Evolutionary conservation across 2,888 invertebrate genomes (phyloP).

Genomic region (Poecilobothrus nobilitatus): DNA sequence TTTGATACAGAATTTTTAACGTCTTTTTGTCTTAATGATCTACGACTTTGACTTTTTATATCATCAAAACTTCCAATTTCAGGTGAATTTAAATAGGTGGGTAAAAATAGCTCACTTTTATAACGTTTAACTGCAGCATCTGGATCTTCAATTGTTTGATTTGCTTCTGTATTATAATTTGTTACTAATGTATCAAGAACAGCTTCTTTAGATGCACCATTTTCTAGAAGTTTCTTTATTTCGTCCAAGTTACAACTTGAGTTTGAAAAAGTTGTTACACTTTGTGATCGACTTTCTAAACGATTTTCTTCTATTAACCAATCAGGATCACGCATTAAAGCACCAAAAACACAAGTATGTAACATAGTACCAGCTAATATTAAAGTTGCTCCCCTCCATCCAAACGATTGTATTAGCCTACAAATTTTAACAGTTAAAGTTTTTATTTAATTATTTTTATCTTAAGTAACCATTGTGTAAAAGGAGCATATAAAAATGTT

Average conservation of each 20-base stretch:
- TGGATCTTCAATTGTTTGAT: constrained; percentile 41
- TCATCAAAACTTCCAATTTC: constrained; percentile 39
- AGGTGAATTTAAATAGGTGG: constrained; percentile 37
- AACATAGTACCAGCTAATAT: constrained; percentile 75
- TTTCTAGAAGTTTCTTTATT: constrained; percentile 60
- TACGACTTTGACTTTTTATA: constrained; percentile 37
- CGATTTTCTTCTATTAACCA: constrained; percentile 52
- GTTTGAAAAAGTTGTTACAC: constrained; percentile 43
- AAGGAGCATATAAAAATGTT: constrained; percentile 78
- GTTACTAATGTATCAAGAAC: constrained; percentile 42
- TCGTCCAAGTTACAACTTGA: constrained; percentile 43
- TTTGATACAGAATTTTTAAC: constrained; percentile 37
- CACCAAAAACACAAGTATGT: constrained; percentile 77
- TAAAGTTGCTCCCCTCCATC: constrained; percentile 78
- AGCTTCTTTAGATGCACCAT: constrained; percentile 48
- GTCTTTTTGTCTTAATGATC: constrained; percentile 37
- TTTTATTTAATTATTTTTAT: no score
- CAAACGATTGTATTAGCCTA: constrained; percentile 56
- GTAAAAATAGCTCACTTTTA: constrained; percentile 41
- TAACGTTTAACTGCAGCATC: constrained; percentile 35
- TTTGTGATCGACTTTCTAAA: constrained; percentile 42
- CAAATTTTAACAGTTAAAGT: no score
- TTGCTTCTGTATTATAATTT: constrained; percentile 43
- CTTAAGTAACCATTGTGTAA: constrained; percentile 59
- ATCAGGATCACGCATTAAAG: constrained; percentile 79